A percentile compares a stretch with the other conserved stretches of the same genome.
These are phyloP conservation scores for Yponomeuta sedellus DNA, from an alignment of 2,888 invertebrate species.

Conservation along the genomic window DNA sequence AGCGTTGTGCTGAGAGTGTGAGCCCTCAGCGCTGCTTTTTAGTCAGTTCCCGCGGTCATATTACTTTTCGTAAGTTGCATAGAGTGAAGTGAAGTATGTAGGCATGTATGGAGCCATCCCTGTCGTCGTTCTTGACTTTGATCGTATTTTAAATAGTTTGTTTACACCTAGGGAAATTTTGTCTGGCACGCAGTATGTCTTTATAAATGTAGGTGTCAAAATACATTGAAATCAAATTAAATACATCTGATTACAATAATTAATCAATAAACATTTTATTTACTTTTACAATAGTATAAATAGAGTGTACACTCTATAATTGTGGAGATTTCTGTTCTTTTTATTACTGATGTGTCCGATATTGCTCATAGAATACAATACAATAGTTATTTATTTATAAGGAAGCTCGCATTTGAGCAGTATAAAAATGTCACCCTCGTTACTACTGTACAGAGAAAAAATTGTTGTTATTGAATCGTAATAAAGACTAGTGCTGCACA, in stretches of 20 bases:
- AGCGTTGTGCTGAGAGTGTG: too few relatives aligned
- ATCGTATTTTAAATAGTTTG: too few relatives aligned
- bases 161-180: too few relatives aligned
- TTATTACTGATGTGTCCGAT: neutral
- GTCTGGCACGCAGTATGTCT: too few relatives aligned
- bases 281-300: neutral
- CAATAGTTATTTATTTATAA: neutral
- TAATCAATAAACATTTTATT: neutral
- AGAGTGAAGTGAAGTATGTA: too few relatives aligned
- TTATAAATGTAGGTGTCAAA: too few relatives aligned
- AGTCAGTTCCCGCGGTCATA: too few relatives aligned
- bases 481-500: slow-evolving; percentile 9
- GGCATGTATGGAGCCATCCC: too few relatives aligned
- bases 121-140: too few relatives aligned
- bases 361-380: neutral
- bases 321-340: slow-evolving; percentile 2
- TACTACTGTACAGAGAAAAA: neutral
- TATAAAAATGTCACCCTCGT: neutral
- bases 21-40: too few relatives aligned
- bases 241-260: neutral
- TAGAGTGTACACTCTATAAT: slow-evolving; percentile 8
- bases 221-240: too few relatives aligned
- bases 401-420: neutral
- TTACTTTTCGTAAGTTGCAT: too few relatives aligned
- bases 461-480: neutral